phyloP scores from a whole-genome alignment of 2,888 invertebrate species.

The Drosophila helvetica region DNA sequence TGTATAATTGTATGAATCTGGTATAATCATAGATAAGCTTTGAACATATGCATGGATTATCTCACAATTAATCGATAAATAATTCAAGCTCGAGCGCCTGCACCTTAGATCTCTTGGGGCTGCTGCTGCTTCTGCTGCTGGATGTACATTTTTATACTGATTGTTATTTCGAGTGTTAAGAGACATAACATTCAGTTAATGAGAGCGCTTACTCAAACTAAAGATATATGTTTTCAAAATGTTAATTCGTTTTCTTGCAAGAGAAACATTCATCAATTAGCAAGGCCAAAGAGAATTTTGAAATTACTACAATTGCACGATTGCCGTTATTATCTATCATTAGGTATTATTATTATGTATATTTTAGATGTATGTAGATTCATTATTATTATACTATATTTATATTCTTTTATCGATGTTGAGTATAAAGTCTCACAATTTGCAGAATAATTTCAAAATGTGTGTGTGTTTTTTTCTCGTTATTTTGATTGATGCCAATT shows the following conservation, averaged over 20 bases:
- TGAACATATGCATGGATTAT: conserved; percentile 41
- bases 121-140: conserved; percentile 30
- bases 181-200: conserved; percentile 23
- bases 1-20: conserved; percentile 8
- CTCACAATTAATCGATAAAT: conserved; percentile 27
- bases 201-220: conserved; percentile 20
- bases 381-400: conserved; percentile 9
- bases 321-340: conserved; percentile 65
- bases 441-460: conserved; percentile 59
- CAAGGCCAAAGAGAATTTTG: conserved; percentile 23
- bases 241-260: conserved; percentile 37
- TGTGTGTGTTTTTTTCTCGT: conserved; percentile 4
- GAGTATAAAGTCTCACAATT: conserved; percentile 58
- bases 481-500: conserved; percentile 64
- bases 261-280: conserved; percentile 48
- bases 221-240: conserved; percentile 12
- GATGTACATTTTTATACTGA: conserved; percentile 12
- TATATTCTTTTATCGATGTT: conserved; percentile 2
- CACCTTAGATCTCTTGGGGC: conserved; percentile 16
- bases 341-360: conserved; percentile 29
- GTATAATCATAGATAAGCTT: conserved; percentile 13
- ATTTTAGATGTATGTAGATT: conserved; percentile 12
- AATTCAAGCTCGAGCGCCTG: conserved; percentile 22
- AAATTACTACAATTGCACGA: conserved; percentile 69
- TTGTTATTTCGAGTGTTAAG: conserved; percentile 8